These are phyloP conservation scores for Monopterus albus DNA, from an alignment of 2,113 vertebrate genomes.

Conservation along the genomic window DNA sequence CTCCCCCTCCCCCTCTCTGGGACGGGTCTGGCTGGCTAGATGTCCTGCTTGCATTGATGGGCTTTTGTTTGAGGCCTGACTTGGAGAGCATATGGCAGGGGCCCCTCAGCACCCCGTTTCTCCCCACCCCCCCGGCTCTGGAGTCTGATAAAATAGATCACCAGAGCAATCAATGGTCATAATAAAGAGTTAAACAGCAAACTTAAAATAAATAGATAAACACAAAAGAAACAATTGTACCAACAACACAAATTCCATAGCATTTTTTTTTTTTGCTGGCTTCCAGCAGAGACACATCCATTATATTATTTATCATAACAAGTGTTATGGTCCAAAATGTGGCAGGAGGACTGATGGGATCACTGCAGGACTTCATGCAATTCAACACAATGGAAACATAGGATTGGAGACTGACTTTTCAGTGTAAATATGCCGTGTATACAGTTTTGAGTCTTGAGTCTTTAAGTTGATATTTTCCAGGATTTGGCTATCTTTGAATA, in stretches of 20 bases:
- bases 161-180: neutral
- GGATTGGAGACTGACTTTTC: slow-evolving; percentile 10
- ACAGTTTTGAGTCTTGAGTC: neutral
- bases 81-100: slow-evolving; percentile 84
- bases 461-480: neutral
- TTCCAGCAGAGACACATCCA: slow-evolving; percentile 8
- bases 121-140: slow-evolving; percentile 68
- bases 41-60: slow-evolving; percentile 71
- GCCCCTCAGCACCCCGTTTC: slow-evolving; percentile 73
- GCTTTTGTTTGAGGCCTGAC: slow-evolving; percentile 82
- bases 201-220: neutral
- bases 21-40: slow-evolving; percentile 59
- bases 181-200: neutral
- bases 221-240: neutral
- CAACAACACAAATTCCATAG: neutral
- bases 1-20: slow-evolving; percentile 71
- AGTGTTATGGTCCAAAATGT: slow-evolving; percentile 48
- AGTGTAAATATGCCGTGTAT: slow-evolving; percentile 1
- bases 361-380: slow-evolving; percentile 56
- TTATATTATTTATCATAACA: slow-evolving; percentile 53
- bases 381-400: slow-evolving; percentile 42
- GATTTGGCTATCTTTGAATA: slow-evolving; percentile 9
- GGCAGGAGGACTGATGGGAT: slow-evolving; percentile 63
- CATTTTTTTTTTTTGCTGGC: slow-evolving; percentile 6
- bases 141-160: neutral